phyloP scores from a whole-genome alignment of 2,797 vertebrate species.

The Amblyopsis hoosieri region DNA sequence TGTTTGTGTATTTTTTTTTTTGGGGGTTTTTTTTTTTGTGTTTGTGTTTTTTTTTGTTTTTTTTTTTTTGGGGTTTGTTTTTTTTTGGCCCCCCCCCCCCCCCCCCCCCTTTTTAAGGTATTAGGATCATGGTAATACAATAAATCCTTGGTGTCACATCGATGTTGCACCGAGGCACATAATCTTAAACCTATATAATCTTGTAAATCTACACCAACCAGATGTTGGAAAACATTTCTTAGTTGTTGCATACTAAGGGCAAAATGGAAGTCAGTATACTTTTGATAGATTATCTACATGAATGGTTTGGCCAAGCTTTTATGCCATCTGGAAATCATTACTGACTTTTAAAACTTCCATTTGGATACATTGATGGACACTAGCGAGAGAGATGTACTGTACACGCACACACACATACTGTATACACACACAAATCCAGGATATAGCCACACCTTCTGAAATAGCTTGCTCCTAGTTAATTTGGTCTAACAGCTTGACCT shows the following conservation, averaged over 20 bases:
- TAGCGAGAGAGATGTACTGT: neutral
- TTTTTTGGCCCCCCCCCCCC: too few relatives aligned
- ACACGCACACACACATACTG: neutral
- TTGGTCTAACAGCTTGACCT: neutral
- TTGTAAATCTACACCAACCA: neutral
- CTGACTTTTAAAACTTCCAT: neutral
- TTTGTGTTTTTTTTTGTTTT: too few relatives aligned
- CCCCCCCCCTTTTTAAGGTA: too few relatives aligned
- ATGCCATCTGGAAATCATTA: neutral
- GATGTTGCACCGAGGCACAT: too few relatives aligned
- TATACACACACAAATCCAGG: neutral
- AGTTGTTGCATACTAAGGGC: neutral
- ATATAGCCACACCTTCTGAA: conserved; percentile 1
- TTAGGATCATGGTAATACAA: too few relatives aligned
- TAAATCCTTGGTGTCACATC: too few relatives aligned
- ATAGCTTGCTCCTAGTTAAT: conserved; percentile 7
- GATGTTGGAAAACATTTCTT: neutral
- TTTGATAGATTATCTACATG: neutral
- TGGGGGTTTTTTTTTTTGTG: too few relatives aligned
- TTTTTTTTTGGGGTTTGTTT: too few relatives aligned
- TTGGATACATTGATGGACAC: neutral
- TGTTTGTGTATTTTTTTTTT: too few relatives aligned
- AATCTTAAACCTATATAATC: too few relatives aligned
- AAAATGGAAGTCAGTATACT: neutral
- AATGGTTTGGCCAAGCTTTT: neutral